Conservation (phyloP, 2,888 invertebrate genomes). For the Agonopterix heracliana region DNA sequence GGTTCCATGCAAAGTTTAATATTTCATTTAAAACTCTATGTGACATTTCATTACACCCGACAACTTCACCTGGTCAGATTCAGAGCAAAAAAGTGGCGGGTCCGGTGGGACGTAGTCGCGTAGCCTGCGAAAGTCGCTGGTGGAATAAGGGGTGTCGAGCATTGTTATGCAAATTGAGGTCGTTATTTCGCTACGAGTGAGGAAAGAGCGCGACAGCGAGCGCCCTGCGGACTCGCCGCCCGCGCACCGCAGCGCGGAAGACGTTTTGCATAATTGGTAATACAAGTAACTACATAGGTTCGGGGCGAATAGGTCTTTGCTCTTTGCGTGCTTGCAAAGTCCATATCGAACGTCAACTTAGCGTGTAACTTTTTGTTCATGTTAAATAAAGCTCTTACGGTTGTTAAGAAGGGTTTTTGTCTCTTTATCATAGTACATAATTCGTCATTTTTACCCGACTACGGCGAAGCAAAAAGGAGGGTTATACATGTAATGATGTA, state of each 20-base stretch:
- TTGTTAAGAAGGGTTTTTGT: neutral
- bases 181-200: slow-evolving; percentile 75
- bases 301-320: neutral
- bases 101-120: slow-evolving; percentile 59
- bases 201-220: slow-evolving; percentile 70
- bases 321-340: no score
- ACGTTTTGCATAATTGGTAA: slow-evolving; percentile 74
- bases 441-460: neutral
- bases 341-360: no score
- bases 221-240: slow-evolving; percentile 39
- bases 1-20: no score
- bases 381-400: no score
- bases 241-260: slow-evolving; percentile 61
- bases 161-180: slow-evolving; percentile 76
- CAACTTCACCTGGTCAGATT: slow-evolving; percentile 40
- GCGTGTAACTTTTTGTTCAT: no score
- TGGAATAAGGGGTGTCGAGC: slow-evolving; percentile 72
- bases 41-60: neutral
- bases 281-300: slow-evolving; percentile 42
- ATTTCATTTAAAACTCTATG: no score
- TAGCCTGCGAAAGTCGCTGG: slow-evolving; percentile 67
- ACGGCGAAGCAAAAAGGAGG: neutral
- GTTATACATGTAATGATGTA: no score
- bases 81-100: slow-evolving; percentile 54
- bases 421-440: neutral